These are phyloP conservation scores for Xiphophorus hellerii DNA, from an alignment of 2,113 vertebrate genomes.

Conservation along the genomic window DNA sequence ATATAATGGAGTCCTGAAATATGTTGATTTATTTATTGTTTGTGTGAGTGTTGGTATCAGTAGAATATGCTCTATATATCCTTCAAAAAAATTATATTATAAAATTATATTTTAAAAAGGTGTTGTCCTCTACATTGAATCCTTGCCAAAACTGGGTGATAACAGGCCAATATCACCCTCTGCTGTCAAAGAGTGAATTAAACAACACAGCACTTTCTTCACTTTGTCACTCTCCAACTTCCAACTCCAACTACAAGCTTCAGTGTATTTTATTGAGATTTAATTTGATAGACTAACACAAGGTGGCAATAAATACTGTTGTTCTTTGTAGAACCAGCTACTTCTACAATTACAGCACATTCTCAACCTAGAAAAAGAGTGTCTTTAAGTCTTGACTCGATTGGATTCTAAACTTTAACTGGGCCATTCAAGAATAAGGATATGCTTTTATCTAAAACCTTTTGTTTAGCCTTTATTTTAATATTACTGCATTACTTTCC, in stretches of 20 bases:
- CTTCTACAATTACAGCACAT: neutral
- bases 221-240: neutral
- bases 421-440: neutral
- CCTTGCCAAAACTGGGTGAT: constrained; percentile 9
- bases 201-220: neutral
- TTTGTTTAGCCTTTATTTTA: neutral
- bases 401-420: neutral
- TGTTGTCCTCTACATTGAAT: constrained; percentile 8
- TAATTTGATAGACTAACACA: neutral
- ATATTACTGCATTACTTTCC: neutral
- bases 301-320: neutral
- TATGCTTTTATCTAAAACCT: neutral
- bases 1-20: neutral
- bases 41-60: no score
- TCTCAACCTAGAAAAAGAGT: neutral
- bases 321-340: no score
- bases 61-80: neutral
- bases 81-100: neutral
- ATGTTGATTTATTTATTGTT: neutral
- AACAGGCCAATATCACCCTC: constrained; percentile 53
- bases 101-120: neutral
- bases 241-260: neutral
- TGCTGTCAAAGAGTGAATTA: constrained; percentile 44
- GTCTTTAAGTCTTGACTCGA: neutral
- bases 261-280: neutral